Evolutionary conservation across 2,113 vertebrate genomes (phyloP), one percentile per base, ranked within the genome.

Genomic region (Ptyas mucosa): DNA sequence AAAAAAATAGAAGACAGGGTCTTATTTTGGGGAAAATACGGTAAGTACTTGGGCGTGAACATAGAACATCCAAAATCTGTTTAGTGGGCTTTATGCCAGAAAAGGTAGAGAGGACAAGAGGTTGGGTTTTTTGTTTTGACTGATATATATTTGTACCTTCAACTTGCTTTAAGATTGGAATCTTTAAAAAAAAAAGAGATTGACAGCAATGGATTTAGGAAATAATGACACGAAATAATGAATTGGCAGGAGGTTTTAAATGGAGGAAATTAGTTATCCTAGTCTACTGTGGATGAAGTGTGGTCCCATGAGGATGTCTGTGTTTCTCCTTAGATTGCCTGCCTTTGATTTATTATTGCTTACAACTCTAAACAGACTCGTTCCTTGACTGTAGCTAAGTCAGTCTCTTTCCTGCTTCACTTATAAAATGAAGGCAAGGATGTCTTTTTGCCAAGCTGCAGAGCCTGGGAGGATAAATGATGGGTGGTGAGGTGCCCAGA

Each of bases 371-470:
- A 51, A 89, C 92, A 86, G 54, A 39, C 69, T 85, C 69, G 52
- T 61, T 89, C 57, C 57, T 85, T 39, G 53, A 85, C 39, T 12
- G 11, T 85, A 46, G 39, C 88, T 69, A 89, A 93, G 88, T 89
- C 88, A 58, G 23, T 90, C 69, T 89, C 69, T 51, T 75, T 88
- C 58, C 53, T 57, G 88, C 92, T 75, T 89, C 69, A 85, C 87
- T 92, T 92, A 92, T 85, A 89, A 89, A 92, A 92, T 85, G 69
- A 58, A 92, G 69, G n/a, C 89, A 85, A 58, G 58, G 69, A 58
- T 51, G 43, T 85, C 89, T 85, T 20, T 89, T 89, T 93, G 92
- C 92, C 92, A 93, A 90, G 53, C 75, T 93, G 92, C 69, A 89
- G 92, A 75, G 91, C 26, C 26, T 61, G 69, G 29, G 29, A 89